Evolutionary conservation across 2,113 vertebrate genomes (phyloP), one percentile per base, ranked within the genome.

Genomic region (Notarius quadriscutis): DNA sequence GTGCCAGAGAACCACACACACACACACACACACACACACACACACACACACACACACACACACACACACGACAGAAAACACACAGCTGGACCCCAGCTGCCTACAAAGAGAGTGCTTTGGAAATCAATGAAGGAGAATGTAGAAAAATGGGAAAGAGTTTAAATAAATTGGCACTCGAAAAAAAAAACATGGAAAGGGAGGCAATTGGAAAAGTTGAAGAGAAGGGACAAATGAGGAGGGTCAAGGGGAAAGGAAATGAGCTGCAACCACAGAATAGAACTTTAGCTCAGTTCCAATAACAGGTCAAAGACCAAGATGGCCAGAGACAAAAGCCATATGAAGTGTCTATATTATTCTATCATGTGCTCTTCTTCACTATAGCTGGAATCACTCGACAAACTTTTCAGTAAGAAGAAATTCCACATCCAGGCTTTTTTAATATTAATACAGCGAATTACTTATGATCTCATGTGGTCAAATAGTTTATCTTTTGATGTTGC

Each of bases 51-150:
- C 30, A 30, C 87, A 77, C 74, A 88, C 74, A 77, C 85, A 87
- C 87, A 83, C 83, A 87, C 80, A 87, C 74, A 65, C 84, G 83
- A 83, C 87, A 89, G 86, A 91, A 93, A 89, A 91, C 85, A 91
- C 94, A 96, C 95, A 96, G 95, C 95, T 96, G 95, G 94, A 93
- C 90, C 91, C 93, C 95, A 96, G 95, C 95, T 96, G 95, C 94
- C 94, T 91, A 95, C 94, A 95, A 94, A 96, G 95, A 93, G 93
- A 93, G 90, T 91, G 93, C 94, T 95, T 95, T 96, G 95, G 95
- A 95, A 96, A 96, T 96, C 95, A 95, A 96, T 95, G 95, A 96
- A 95, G 95, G 95, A 94, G 93, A 95, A 95, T 95, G 93, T 94
- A 94, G 93, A 87, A 90, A 95, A 94, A 85, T 41, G 93, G 92